These are phyloP conservation scores for Diabrotica virgifera DNA, from an alignment of 1,140 invertebrate genomes.

Conservation along the genomic window DNA sequence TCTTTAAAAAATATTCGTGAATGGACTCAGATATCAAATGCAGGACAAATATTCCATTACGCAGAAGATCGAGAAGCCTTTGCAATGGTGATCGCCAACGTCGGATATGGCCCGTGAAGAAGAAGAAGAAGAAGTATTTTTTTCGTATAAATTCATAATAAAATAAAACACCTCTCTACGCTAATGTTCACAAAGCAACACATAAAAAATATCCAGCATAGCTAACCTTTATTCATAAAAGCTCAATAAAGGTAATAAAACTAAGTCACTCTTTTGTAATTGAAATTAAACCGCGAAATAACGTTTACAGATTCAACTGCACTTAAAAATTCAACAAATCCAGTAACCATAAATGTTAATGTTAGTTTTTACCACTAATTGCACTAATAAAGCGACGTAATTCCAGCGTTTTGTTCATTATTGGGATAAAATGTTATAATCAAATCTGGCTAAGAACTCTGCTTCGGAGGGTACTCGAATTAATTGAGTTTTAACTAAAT, in stretches of 20 bases:
- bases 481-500: background rate
- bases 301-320: background rate
- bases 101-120: no score
- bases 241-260: background rate
- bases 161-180: no score
- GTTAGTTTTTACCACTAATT: conserved; percentile 1
- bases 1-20: no score
- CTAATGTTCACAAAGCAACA: no score
- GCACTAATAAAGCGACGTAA: background rate
- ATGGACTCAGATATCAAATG: no score
- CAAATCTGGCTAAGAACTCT: background rate
- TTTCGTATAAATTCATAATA: no score
- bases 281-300: background rate
- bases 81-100: no score
- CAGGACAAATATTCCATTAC: no score
- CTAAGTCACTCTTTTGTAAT: background rate
- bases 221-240: background rate
- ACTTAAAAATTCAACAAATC: conserved; percentile 1
- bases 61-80: no score
- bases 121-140: no score
- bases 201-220: no score
- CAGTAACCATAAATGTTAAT: background rate
- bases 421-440: background rate
- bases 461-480: background rate
- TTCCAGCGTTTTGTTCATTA: background rate